Conservation (phyloP, 2,888 invertebrate species). For the Agrotis puta region DNA sequence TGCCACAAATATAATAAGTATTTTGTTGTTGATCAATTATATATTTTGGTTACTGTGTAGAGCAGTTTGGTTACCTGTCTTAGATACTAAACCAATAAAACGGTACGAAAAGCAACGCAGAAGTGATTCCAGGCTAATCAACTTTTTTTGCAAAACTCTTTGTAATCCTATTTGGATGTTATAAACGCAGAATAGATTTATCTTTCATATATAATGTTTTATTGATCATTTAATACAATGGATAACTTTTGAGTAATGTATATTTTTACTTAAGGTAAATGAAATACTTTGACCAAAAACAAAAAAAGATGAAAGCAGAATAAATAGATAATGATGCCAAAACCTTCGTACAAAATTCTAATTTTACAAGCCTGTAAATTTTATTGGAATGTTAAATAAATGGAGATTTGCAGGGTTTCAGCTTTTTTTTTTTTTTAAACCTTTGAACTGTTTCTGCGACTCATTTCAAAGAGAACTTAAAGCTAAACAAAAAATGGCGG, state of each 20-base stretch:
- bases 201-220: neutral
- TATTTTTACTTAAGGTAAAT: neutral
- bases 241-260: neutral
- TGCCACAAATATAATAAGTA: constrained; percentile 1
- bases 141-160: too few relatives aligned
- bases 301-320: neutral
- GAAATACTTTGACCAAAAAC: too few relatives aligned
- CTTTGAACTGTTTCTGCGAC: neutral
- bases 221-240: neutral
- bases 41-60: too few relatives aligned
- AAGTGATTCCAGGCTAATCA: too few relatives aligned
- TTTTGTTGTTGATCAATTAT: neutral
- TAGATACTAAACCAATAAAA: too few relatives aligned
- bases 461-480: too few relatives aligned
- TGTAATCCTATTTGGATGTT: neutral
- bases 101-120: too few relatives aligned
- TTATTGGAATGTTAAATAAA: neutral
- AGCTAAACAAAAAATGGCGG: too few relatives aligned
- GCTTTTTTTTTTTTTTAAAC: neutral
- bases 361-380: neutral
- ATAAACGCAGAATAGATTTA: neutral
- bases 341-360: neutral
- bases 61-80: neutral
- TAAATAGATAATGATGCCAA: neutral
- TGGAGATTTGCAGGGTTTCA: neutral